Conservation (phyloP, 2,113 vertebrate genomes). For the Crypturellus undulatus region DNA sequence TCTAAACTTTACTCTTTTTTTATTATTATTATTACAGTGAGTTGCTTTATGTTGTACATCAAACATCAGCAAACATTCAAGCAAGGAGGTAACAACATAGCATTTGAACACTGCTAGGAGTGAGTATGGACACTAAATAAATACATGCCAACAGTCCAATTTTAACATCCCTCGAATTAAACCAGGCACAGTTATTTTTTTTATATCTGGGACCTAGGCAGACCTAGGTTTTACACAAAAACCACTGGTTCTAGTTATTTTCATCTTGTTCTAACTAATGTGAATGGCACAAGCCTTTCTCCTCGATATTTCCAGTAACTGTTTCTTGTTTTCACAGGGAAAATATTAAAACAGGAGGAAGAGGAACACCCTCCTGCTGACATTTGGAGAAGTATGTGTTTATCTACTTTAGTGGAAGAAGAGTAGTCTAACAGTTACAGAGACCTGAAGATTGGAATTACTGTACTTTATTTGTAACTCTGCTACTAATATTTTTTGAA, state of each 20-base stretch:
- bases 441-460: constrained; percentile 14
- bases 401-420: constrained; percentile 30
- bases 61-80: not conserved
- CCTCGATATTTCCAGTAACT: not conserved
- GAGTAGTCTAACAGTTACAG: not conserved
- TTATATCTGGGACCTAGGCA: not conserved
- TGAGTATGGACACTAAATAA: not conserved
- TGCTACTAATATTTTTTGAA: not conserved
- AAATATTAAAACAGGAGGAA: not conserved
- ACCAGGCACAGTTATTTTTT: not conserved
- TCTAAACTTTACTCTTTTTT: not conserved
- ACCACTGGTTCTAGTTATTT: not conserved
- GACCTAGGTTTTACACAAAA: not conserved
- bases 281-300: not conserved
- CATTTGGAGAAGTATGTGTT: not conserved
- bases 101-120: not conserved
- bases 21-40: too few species aligned
- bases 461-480: constrained; percentile 9
- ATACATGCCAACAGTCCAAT: not conserved
- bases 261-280: not conserved
- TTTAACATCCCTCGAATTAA: not conserved
- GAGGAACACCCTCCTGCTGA: not conserved
- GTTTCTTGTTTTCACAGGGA: not conserved
- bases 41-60: not conserved
- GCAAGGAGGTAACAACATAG: not conserved